Evolutionary conservation across 2,797 vertebrate genomes (phyloP).

Genomic region (Lithobates sylvaticus): DNA sequence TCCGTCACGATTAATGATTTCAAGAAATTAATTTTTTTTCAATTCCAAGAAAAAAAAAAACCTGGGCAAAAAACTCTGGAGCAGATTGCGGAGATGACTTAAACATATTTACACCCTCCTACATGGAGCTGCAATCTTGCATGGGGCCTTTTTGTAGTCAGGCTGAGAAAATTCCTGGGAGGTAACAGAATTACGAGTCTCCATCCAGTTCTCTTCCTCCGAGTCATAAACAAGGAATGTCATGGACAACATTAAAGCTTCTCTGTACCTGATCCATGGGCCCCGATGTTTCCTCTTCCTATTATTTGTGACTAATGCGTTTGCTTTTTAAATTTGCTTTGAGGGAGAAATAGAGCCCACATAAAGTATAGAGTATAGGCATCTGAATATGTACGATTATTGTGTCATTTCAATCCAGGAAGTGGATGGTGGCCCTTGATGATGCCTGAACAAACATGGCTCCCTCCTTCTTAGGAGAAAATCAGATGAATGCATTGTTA

Average conservation of each 20-base stretch:
- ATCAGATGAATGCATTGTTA: too few relatives aligned
- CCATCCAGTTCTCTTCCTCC: neutral
- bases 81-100: neutral
- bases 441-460: too few relatives aligned
- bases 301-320: neutral
- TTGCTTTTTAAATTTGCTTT: neutral
- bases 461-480: too few relatives aligned
- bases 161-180: neutral
- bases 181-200: neutral
- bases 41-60: too few relatives aligned
- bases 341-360: too few relatives aligned
- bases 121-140: neutral
- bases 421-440: too few relatives aligned
- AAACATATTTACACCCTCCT: neutral
- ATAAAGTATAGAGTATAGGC: too few relatives aligned
- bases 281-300: neutral
- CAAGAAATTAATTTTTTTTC: too few relatives aligned
- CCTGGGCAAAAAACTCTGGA: neutral
- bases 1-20: too few relatives aligned
- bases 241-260: neutral
- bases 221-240: slow-evolving; percentile 12
- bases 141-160: slow-evolving; percentile 9
- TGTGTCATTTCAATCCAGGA: too few relatives aligned
- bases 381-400: too few relatives aligned
- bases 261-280: neutral